A percentile compares a stretch with the other conserved stretches of the same genome.
Conservation (phyloP, 2,113 vertebrate genomes). For the Esox niger region DNA sequence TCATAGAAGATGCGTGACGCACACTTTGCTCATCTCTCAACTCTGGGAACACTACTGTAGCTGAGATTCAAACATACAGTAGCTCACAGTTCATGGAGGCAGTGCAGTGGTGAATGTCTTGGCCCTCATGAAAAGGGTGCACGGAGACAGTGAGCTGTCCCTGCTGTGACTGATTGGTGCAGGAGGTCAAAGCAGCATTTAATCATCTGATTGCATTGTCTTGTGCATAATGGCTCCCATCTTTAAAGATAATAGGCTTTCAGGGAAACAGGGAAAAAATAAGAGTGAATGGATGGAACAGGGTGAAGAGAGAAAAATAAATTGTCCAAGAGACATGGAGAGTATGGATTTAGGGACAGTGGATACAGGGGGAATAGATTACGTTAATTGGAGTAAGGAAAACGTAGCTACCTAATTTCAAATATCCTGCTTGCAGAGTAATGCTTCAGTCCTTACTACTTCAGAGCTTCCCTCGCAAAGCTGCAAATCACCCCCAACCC, state of each 20-base stretch:
- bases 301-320: background rate
- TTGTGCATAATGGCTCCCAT: conserved; percentile 22
- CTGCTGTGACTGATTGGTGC: conserved; percentile 16
- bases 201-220: conserved; percentile 30
- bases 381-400: background rate
- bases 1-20: too few species aligned
- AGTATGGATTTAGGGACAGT: background rate
- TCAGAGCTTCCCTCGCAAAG: too few species aligned
- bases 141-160: background rate
- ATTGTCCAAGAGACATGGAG: background rate
- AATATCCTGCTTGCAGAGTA: too few species aligned
- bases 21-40: too few species aligned
- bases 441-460: too few species aligned
- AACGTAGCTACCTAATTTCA: too few species aligned
- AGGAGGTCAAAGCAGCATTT: conserved; percentile 13
- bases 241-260: conserved; percentile 21
- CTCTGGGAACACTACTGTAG: too few species aligned
- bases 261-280: background rate
- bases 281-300: conserved; percentile 1
- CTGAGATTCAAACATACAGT: too few species aligned
- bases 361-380: conserved; percentile 6
- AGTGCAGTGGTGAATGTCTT: background rate
- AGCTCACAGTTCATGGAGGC: too few species aligned
- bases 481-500: too few species aligned
- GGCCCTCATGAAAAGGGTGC: conserved; percentile 7